phyloP scores from a whole-genome alignment of 2,797 vertebrate species.

The Ciconia nigra region DNA sequence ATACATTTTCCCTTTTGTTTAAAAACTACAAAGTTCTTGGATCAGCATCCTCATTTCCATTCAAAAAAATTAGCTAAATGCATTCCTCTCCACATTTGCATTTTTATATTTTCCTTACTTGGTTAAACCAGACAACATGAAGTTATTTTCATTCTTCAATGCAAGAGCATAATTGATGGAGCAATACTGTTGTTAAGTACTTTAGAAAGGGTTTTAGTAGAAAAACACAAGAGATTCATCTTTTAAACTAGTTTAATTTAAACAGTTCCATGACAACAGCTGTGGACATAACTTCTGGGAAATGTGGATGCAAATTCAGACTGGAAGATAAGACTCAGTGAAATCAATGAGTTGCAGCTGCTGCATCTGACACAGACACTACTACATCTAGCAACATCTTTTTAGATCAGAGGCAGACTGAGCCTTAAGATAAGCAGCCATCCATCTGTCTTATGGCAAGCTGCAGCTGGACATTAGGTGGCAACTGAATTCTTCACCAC shows the following conservation, averaged over 20 bases:
- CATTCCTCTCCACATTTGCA: background rate
- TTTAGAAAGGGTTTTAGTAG: background rate
- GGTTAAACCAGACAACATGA: background rate
- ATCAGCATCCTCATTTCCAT: background rate
- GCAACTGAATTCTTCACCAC: background rate
- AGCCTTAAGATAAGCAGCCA: background rate
- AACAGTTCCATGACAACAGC: background rate
- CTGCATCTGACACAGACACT: background rate
- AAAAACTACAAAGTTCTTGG: background rate
- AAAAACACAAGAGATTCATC: background rate
- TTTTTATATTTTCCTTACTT: background rate
- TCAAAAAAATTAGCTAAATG: background rate
- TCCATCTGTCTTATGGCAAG: background rate
- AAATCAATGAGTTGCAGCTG: background rate
- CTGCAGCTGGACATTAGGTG: background rate
- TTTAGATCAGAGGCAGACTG: background rate
- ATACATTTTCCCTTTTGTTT: background rate
- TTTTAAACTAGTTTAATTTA: conserved; percentile 5
- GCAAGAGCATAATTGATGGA: background rate
- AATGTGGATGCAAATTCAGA: background rate
- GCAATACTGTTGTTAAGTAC: background rate
- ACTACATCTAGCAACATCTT: background rate
- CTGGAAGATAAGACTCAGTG: background rate
- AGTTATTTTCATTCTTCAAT: background rate
- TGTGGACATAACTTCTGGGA: background rate